Evolutionary conservation across 2,888 invertebrate genomes (phyloP).

Genomic region (Nomada goodeniana): DNA sequence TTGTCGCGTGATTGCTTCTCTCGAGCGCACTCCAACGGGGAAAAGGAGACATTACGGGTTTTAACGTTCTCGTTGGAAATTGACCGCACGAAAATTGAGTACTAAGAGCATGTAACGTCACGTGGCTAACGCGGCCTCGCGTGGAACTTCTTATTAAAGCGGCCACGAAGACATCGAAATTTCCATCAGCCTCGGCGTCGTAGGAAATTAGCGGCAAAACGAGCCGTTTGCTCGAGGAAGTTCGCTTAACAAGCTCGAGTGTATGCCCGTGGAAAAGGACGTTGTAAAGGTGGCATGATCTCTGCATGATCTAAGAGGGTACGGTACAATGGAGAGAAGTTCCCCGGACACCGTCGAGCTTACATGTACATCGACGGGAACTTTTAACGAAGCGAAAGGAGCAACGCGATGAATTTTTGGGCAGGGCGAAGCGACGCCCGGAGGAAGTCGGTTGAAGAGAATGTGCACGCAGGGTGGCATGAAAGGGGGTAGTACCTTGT

Average conservation of each 20-base stretch:
- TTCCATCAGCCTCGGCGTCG: conserved; percentile 30
- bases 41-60: conserved; percentile 30
- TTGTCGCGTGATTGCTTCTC: conserved; percentile 33
- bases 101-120: conserved; percentile 52
- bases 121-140: conserved; percentile 36
- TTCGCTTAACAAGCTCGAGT: conserved; percentile 29
- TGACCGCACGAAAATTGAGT: conserved; percentile 56
- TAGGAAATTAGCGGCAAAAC: conserved; percentile 52
- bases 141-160: conserved; percentile 53
- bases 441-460: background rate
- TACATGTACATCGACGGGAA: background rate
- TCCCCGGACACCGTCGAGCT: background rate
- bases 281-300: conserved; percentile 2
- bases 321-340: background rate
- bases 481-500: background rate
- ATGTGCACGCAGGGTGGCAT: background rate
- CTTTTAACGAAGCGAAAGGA: conserved; percentile 9
- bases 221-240: conserved; percentile 28
- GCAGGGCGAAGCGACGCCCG: too few species aligned
- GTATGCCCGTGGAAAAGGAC: conserved; percentile 10
- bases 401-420: conserved; percentile 3
- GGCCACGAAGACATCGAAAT: conserved; percentile 35
- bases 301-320: conserved; percentile 11
- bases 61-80: conserved; percentile 40
- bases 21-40: conserved; percentile 11